Evolutionary conservation across 2,888 invertebrate genomes (phyloP), one percentile per base, ranked within the genome.

Genomic region (Mythimna loreyi): DNA sequence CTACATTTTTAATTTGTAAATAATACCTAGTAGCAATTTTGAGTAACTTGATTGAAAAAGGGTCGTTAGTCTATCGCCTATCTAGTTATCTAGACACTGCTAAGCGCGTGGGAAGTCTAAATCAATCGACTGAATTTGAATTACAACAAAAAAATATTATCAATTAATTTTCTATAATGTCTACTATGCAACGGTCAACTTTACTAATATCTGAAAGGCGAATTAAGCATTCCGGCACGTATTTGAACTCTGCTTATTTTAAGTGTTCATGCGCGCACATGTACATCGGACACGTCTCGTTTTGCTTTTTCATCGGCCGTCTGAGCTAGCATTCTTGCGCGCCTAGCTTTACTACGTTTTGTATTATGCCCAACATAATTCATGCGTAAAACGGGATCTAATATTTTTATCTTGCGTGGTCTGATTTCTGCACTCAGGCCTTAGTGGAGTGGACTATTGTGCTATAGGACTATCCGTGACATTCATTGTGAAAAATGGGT

Each of bases 91-190:
- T 62, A 62, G 56, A 45, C n/a, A 57, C 16, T 43, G 53, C 68
- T 67, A 75, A 40, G 53, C 61, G 68, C 80, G 75, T 59, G 50
- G 67, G 75, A 80, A 75, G 40, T 62, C 80, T 80, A 75, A 75
- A 80, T 50, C 56, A 60, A 75, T 75, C 60, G 75, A 58, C 23
- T 28, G 64, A 58, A 57, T 59, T 50, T 71, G 16, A 55, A 49
- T 28, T 8, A n/a, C 45, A 30, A n/a, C 52, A 28, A 52, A 6
- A 3, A 40, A 11, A 23, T 30, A 43, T 23, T 40, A 9, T n/a
- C 1, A 5, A 67, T 25, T 7, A 9, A 59, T 9, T 58, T 33
- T 45, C 23, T 11, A 16, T 45, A n/a, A n/a, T n/a, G n/a, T 45
- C n/a, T n/a, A 16, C 8, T n/a, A 25, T 40, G 6, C 16, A 16